Percentiles rank a stretch among this genome's conserved stretches.
phyloP scores from a whole-genome alignment of 2,113 vertebrate genomes.

The Micronisus gabar region DNA sequence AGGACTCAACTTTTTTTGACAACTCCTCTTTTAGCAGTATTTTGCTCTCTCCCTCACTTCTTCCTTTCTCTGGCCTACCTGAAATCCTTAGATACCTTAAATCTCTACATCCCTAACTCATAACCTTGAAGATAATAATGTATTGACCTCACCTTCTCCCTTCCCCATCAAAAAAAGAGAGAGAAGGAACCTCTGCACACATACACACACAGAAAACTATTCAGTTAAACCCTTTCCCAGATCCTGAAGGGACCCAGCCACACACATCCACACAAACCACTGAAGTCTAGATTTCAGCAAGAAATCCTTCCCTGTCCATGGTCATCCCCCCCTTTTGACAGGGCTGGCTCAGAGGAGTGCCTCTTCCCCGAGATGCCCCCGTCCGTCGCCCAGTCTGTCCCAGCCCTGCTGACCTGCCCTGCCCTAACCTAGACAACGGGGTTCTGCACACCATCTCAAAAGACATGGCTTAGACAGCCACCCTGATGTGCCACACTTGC shows the following conservation, averaged over 20 bases:
- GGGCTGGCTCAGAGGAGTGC: neutral
- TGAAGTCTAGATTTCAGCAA: neutral
- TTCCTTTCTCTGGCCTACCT: neutral
- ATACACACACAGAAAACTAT: neutral
- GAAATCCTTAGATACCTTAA: neutral
- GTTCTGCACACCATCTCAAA: neutral
- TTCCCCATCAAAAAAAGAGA: neutral
- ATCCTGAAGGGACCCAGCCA: neutral
- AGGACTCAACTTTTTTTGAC: neutral
- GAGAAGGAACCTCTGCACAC: fast-evolving
- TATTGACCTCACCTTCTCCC: neutral
- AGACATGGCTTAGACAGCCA: neutral
- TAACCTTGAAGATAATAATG: neutral
- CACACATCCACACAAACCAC: neutral
- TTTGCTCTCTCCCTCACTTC: neutral
- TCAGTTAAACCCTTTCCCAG: neutral
- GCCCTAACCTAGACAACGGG: no score
- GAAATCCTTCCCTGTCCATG: fast-evolving
- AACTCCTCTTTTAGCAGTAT: neutral
- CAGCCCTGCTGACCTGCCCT: neutral
- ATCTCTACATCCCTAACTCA: neutral
- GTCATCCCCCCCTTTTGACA: fast-evolving
- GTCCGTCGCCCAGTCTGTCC: neutral
- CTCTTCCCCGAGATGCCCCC: fast-evolving
- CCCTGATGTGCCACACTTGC: neutral